Evolutionary conservation across 2,888 invertebrate species (phyloP).

Genomic region (Yponomeuta sedellus): DNA sequence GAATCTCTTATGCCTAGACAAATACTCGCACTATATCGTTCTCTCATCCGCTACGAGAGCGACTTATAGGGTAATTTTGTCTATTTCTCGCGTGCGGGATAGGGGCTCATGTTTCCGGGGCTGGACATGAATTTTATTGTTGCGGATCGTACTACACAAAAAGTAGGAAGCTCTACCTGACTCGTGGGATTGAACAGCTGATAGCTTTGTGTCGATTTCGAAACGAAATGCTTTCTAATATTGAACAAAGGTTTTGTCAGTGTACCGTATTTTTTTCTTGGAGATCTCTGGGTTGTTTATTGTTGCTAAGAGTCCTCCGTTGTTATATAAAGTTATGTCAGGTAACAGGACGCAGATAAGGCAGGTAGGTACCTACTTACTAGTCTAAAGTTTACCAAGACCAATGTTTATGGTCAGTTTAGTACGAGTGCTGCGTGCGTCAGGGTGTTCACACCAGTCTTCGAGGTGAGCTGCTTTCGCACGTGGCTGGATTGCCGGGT

Average conservation of each 20-base stretch:
- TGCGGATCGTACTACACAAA: background rate
- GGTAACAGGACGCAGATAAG: background rate
- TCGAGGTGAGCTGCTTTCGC: constrained; percentile 62
- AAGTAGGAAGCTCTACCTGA: constrained; percentile 17
- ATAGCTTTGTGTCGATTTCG: constrained; percentile 1
- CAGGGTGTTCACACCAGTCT: constrained; percentile 27
- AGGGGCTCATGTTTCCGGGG: no score
- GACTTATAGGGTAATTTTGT: no score
- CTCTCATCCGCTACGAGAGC: no score
- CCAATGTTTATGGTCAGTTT: background rate
- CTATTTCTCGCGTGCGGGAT: no score
- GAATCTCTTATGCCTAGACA: background rate
- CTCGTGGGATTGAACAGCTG: constrained; percentile 12
- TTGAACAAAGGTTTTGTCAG: background rate
- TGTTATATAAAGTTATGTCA: background rate
- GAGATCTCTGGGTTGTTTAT: background rate
- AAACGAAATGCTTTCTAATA: constrained; percentile 3
- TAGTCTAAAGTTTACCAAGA: background rate
- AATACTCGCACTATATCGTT: background rate
- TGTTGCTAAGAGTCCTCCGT: background rate
- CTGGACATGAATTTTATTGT: background rate
- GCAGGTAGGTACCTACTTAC: background rate
- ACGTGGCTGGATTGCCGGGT: constrained; percentile 57
- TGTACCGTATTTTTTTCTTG: background rate
- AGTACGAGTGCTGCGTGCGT: background rate